Evolutionary conservation across 2,113 vertebrate species (phyloP), one percentile per base, ranked within the genome.

Genomic region (Brachyhypopomus gauderio): DNA sequence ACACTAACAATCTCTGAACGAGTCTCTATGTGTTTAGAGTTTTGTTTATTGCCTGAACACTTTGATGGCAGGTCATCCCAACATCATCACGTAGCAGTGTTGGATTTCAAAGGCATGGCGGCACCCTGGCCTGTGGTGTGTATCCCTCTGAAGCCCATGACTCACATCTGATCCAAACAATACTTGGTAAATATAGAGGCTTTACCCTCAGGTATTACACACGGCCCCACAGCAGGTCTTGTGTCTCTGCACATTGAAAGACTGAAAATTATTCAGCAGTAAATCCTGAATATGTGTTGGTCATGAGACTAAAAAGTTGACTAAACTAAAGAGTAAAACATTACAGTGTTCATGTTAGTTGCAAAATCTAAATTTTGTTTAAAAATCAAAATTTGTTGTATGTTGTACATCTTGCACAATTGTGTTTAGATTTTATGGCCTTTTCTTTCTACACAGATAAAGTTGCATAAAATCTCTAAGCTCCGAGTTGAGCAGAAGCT

Each of bases 1-100:
- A 75, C 72, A 69, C 64, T 85, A 83, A 84, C 69, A 82, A 56
- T 56, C 83, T 79, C 60, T 81, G 38, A 59, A 77, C 56, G 62
- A 72, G 59, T 66, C 48, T 66, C 25, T 62, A 52, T 79, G 17
- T 81, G 75, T 85, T 86, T 84, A 84, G 56, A 73, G 63, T 77
- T 71, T 71, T 87, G 77, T 83, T 88, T 87, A 85, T 79, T 82
- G 77, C 84, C 64, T 71, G 23, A 85, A 85, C 83, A 80, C 78
- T 78, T 72, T 88, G 87, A 91, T 30, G 55, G 89, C 88, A 87
- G 83, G 89, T 90, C 79, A 62, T 84, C 86, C 81, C 83, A 85
- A 89, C 89, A 90, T 91, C 91, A 90, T 91, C 90, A 88, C 89
- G 90, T 86, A 91, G 87, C 91, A 91, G 92, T 83, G 84, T 92